Conservation (phyloP, 2,888 invertebrate species). For the Meliscaeva auricollis region DNA sequence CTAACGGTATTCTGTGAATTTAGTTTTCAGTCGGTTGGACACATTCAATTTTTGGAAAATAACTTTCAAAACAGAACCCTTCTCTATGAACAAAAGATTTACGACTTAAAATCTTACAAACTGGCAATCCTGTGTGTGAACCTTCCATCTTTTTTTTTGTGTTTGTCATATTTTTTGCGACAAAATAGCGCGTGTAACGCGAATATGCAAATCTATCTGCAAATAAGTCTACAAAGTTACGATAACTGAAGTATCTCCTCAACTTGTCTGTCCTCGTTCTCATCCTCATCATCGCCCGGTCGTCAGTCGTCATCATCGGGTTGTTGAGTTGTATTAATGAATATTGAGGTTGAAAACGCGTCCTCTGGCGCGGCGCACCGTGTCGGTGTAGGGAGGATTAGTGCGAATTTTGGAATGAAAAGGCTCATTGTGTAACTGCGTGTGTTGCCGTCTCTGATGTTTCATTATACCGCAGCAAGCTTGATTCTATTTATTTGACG, state of each 20-base stretch:
- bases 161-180: conserved; percentile 22
- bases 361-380: background rate
- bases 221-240: conserved; percentile 44
- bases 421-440: conserved; percentile 23
- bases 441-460: conserved; percentile 4
- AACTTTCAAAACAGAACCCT: no score
- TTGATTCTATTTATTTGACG: conserved; percentile 15
- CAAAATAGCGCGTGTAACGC: conserved; percentile 42
- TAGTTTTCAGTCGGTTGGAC: no score
- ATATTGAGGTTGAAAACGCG: conserved; percentile 55
- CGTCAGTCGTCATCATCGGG: background rate
- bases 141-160: background rate
- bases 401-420: conserved; percentile 27
- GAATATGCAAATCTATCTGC: conserved; percentile 39
- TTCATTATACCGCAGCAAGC: background rate
- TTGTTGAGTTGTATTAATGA: conserved; percentile 63
- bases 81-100: no score
- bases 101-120: background rate
- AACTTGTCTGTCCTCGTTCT: background rate
- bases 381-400: conserved; percentile 1
- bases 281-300: background rate
- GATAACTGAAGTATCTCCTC: conserved; percentile 9
- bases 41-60: no score
- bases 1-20: no score
- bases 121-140: background rate